Evolutionary conservation across 2,888 invertebrate species (phyloP).

Genomic region (Balanococcus diminutus): DNA sequence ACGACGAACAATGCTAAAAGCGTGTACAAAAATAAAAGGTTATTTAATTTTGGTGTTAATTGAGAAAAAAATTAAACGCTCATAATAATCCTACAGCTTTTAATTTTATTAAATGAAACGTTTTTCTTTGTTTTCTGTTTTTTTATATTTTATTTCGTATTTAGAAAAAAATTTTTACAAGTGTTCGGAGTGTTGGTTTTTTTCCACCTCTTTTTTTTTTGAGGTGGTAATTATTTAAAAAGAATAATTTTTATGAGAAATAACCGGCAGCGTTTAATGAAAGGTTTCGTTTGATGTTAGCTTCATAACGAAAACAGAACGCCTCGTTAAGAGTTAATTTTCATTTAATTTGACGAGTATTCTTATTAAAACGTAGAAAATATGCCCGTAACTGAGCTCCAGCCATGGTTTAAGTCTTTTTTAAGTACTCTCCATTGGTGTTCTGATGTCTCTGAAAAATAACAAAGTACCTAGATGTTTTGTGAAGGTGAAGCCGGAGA

Average conservation of each 20-base stretch:
- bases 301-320: neutral
- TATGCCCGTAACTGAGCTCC: neutral
- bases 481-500: too few relatives aligned
- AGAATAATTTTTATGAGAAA: neutral
- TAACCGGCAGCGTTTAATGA: neutral
- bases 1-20: neutral
- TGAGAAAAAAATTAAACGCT: slow-evolving; percentile 21
- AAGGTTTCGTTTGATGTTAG: neutral
- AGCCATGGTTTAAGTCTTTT: too few relatives aligned
- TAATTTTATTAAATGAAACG: slow-evolving; percentile 37
- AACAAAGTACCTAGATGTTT: too few relatives aligned
- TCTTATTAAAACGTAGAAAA: neutral
- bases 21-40: neutral
- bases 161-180: too few relatives aligned
- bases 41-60: slow-evolving; percentile 23
- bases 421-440: too few relatives aligned
- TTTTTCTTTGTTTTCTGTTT: neutral
- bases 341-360: neutral
- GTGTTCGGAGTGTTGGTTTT: neutral
- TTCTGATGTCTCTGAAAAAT: too few relatives aligned
- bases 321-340: neutral
- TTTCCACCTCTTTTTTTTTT: neutral
- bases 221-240: slow-evolving; percentile 17
- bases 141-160: neutral
- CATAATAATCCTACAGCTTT: slow-evolving; percentile 9